Evolutionary conservation across 2,888 invertebrate genomes (phyloP), one percentile per base, ranked within the genome.

Genomic region (Netelia melanura): DNA sequence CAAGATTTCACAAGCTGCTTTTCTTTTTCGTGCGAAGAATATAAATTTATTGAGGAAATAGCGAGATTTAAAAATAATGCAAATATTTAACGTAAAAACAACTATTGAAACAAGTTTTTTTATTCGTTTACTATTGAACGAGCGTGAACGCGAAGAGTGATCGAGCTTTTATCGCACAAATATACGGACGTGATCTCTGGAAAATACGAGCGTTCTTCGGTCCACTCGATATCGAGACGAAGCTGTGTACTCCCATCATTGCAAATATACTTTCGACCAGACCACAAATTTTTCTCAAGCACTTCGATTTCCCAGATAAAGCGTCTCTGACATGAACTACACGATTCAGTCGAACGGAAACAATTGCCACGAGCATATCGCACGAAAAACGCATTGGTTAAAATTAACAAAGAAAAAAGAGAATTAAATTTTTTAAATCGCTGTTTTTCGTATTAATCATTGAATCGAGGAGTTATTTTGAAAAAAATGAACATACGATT

Each of bases 271-370:
- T 52, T 52, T 67, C 44, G 11, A 56, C 38, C 8, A 38, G 25
- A 25, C 2, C n/a, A 5, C 17, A 52, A 44, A n/a, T 9, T 56
- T 71, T 54, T 17, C 10, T 62, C 5, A 2, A 62, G 43, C 30
- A 70, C 56, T 78, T 78, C 52, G 14, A 38, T 14, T 43, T 79
- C 56, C 17, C 11, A 23, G 14, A 62, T 62, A 62, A 79, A 21
- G 25, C 10, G 48, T 56, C 54, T 54, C 65, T 43, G 52, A 68
- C n/a, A 62, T 54, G 52, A 43, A 75, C 65, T 65, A 79, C 21
- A 38, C 43, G n/a, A 43, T 65, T 84, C 81, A 84, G 84, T 84
- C 68, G 54, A 54, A 52, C 62, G 58, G 25, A 30, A 84, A 70
- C 70, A 11, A 56, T 78, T 17, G 48, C 23, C 10, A 25, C 21